phyloP scores from a whole-genome alignment of 2,888 invertebrate species.

The Drosophila birchii region DNA sequence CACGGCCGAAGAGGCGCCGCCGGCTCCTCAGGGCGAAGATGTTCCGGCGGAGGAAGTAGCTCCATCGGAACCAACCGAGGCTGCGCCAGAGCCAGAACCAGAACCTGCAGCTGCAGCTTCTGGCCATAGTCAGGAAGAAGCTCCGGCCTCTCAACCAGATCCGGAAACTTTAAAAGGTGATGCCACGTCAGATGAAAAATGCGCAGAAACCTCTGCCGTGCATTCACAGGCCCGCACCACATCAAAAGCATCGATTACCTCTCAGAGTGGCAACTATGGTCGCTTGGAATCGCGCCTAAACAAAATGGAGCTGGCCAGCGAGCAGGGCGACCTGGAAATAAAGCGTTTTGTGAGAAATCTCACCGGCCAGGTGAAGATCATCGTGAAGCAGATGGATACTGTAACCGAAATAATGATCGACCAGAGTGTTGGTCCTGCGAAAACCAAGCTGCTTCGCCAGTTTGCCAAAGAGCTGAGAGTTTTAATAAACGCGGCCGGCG shows the following conservation, averaged over 20 bases:
- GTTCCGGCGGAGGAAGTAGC: constrained; percentile 1
- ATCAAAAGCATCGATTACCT: constrained; percentile 1
- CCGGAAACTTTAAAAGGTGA: not conserved
- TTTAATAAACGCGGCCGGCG: constrained; percentile 53
- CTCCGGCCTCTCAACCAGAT: not conserved
- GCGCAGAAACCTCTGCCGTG: not conserved
- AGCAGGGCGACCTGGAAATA: constrained; percentile 51
- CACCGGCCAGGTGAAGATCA: constrained; percentile 67
- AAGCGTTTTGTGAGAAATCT: constrained; percentile 51
- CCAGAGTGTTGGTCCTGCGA: constrained; percentile 52
- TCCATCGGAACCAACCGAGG: constrained; percentile 15
- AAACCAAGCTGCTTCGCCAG: constrained; percentile 53
- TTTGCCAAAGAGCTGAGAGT: constrained; percentile 59
- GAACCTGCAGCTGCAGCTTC: constrained; percentile 8
- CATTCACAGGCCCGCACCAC: constrained; percentile 25
- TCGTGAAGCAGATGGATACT: constrained; percentile 72
- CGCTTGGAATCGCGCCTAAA: constrained; percentile 63
- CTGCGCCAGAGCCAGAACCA: not conserved
- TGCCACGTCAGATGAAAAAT: not conserved
- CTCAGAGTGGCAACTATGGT: constrained; percentile 30
- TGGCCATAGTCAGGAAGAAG: not conserved
- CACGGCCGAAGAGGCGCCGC: not conserved
- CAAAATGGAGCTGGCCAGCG: constrained; percentile 59
- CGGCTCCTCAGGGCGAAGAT: not conserved
- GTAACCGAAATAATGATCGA: constrained; percentile 67